Conservation (phyloP, 1,140 invertebrate species). For the Amyelois transitella region DNA sequence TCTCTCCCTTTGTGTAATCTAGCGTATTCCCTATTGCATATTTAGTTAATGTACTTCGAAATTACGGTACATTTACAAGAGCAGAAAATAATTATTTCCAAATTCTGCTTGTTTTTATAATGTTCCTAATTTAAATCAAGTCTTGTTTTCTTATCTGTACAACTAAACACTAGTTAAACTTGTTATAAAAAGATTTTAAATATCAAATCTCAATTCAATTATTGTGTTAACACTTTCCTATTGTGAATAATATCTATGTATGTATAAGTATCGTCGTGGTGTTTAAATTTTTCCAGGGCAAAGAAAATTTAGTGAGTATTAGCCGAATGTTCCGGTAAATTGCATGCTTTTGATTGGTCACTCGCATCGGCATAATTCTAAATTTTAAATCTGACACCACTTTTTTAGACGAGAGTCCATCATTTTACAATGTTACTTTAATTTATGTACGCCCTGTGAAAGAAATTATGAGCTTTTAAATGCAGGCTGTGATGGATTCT, state of each 20-base stretch:
- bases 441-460: not conserved
- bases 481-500: not conserved
- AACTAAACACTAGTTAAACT: not conserved
- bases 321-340: conserved; percentile 25
- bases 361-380: conserved; percentile 14
- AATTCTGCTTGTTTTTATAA: not conserved
- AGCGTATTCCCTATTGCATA: no score
- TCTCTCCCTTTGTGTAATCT: no score
- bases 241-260: conserved; percentile 53
- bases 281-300: conserved; percentile 79
- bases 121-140: not conserved
- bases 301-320: conserved; percentile 84
- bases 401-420: not conserved
- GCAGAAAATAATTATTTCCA: no score
- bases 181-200: conserved; percentile 30
- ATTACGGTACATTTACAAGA: no score
- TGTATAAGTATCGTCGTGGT: conserved; percentile 48
- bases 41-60: no score
- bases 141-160: not conserved
- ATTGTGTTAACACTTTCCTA: conserved; percentile 29
- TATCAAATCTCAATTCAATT: conserved; percentile 29
- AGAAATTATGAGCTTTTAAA: no score
- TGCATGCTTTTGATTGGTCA: conserved; percentile 23
- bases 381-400: conserved; percentile 5
- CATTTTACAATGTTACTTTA: not conserved